Evolutionary conservation across 2,113 vertebrate genomes (phyloP).

Genomic region (Myocastor coypus): DNA sequence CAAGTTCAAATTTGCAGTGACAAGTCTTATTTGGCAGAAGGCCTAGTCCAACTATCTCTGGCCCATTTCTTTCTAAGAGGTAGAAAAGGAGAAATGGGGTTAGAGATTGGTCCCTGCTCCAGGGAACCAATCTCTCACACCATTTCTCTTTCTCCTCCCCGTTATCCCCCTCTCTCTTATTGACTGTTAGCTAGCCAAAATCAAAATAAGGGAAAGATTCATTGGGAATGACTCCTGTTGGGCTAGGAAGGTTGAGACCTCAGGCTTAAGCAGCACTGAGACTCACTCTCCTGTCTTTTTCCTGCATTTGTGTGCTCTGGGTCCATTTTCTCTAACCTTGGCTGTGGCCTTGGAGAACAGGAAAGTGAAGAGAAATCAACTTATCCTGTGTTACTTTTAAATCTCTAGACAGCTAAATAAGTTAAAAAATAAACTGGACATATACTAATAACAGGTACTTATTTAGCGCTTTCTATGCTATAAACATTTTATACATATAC

Average conservation of each 20-base stretch:
- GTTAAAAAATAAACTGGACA: background rate
- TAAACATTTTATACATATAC: background rate
- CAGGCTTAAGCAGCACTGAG: background rate
- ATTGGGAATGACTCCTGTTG: background rate
- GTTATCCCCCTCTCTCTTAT: background rate
- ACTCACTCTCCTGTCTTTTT: background rate
- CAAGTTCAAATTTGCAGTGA: background rate
- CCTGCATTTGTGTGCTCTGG: background rate
- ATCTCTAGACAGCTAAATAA: background rate
- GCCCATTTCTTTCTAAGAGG: background rate
- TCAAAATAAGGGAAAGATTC: background rate
- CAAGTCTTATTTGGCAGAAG: background rate
- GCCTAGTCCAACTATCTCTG: background rate
- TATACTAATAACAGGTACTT: background rate
- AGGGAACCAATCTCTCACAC: background rate
- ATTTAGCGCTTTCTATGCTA: background rate
- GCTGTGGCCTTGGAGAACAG: background rate
- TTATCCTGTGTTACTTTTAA: background rate
- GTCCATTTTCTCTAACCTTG: background rate
- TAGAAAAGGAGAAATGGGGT: background rate
- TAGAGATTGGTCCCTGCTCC: background rate
- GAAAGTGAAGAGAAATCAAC: background rate
- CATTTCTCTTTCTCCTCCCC: too few relatives aligned
- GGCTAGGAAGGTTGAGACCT: background rate
- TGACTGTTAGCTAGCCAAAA: background rate